Percentiles rank a stretch among this genome's conserved stretches.
These are phyloP conservation scores for Pachypanchax playfairii DNA, from an alignment of 2,113 vertebrate genomes.

Conservation along the genomic window DNA sequence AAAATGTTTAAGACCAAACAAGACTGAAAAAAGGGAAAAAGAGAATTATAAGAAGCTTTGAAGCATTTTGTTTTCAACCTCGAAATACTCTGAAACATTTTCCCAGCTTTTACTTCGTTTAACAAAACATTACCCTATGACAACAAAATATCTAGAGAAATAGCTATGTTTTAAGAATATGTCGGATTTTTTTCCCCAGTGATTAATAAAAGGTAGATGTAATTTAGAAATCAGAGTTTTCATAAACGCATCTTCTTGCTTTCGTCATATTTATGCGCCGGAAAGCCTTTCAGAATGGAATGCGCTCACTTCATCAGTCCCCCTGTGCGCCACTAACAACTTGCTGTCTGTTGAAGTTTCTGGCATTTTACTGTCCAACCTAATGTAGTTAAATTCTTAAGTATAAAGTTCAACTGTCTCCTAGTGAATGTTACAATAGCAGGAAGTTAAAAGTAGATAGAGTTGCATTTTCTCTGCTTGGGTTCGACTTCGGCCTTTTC, in stretches of 20 bases:
- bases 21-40: no score
- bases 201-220: neutral
- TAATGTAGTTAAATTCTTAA: rapidly evolving
- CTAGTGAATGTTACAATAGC: rapidly evolving
- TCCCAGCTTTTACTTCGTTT: no score
- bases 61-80: no score
- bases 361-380: rapidly evolving
- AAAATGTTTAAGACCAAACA: no score
- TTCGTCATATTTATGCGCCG: constrained; percentile 12
- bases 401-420: rapidly evolving
- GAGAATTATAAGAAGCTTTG: no score
- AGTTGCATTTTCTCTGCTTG: constrained; percentile 3
- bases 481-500: neutral
- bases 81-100: no score
- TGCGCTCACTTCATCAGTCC: neutral
- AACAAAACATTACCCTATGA: no score
- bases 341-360: neutral
- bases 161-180: no score
- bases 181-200: no score
- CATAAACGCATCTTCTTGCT: neutral
- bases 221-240: no score
- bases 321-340: neutral
- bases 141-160: no score
- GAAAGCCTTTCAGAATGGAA: neutral
- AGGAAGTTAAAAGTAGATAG: neutral